Evolutionary conservation across 1,140 invertebrate genomes (phyloP).

Genomic region (Laupala kohalensis): DNA sequence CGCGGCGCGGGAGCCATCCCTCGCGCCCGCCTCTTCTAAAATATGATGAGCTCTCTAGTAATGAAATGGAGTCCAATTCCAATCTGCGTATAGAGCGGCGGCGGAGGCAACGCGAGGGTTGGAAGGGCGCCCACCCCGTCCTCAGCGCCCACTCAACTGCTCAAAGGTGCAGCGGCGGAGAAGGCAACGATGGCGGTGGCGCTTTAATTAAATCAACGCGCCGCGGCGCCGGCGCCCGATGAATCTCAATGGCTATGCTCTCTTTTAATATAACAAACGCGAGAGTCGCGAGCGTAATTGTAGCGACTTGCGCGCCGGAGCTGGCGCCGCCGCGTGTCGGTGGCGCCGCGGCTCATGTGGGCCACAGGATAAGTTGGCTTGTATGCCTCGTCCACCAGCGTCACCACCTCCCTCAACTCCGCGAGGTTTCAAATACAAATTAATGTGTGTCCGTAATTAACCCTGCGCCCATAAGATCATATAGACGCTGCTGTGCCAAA

Average conservation of each 20-base stretch:
- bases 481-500: neutral
- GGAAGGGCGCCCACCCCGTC: too few relatives aligned
- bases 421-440: neutral
- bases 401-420: neutral
- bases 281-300: neutral
- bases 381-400: neutral
- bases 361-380: neutral
- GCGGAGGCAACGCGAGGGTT: too few relatives aligned
- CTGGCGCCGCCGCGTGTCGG: too few relatives aligned
- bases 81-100: neutral
- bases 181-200: too few relatives aligned
- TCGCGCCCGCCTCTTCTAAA: constrained; percentile 2
- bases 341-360: neutral
- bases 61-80: constrained; percentile 7
- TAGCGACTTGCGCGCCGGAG: neutral
- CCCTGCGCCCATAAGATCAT: neutral
- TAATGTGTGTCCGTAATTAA: neutral
- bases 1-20: too few relatives aligned
- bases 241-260: neutral
- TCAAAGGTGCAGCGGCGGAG: too few relatives aligned
- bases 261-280: neutral
- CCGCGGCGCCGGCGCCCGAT: neutral
- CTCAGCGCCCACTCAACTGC: too few relatives aligned
- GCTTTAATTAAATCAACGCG: neutral
- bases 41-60: constrained; percentile 7